Percentiles rank a stretch among this genome's conserved stretches.
phyloP scores from a whole-genome alignment of 2,113 vertebrate species.

The Ammodytes dubius region DNA sequence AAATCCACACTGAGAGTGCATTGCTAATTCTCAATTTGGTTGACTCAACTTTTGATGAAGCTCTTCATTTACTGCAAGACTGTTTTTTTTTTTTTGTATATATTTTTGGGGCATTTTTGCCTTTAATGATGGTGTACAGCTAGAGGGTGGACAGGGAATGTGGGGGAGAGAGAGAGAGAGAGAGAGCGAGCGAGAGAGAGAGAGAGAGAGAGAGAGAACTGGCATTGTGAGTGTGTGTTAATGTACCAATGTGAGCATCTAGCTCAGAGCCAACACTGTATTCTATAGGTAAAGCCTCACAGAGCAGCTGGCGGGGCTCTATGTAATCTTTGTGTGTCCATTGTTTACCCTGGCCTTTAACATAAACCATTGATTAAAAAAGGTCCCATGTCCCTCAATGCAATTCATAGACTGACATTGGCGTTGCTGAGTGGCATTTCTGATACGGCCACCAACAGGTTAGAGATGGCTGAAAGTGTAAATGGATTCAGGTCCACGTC shows the following conservation, averaged over 20 bases:
- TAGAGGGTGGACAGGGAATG: too few relatives aligned
- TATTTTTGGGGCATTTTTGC: not conserved
- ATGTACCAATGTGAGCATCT: not conserved
- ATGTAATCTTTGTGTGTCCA: not conserved
- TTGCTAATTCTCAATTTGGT: not conserved
- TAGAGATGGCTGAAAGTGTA: constrained; percentile 15
- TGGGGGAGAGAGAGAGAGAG: too few relatives aligned
- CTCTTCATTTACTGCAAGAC: not conserved
- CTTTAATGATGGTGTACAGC: not conserved
- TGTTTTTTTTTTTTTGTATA: too few relatives aligned
- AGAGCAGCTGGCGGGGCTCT: not conserved
- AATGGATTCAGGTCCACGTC: constrained; percentile 3
- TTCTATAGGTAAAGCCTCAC: not conserved
- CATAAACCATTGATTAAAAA: not conserved
- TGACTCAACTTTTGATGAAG: not conserved
- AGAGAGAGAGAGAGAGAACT: too few relatives aligned
- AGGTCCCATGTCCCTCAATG: not conserved
- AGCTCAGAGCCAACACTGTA: not conserved
- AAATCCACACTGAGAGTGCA: not conserved
- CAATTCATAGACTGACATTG: not conserved
- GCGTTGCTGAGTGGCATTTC: not conserved
- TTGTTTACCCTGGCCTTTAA: not conserved
- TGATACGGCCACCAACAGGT: constrained; percentile 1
- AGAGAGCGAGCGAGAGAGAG: too few relatives aligned
- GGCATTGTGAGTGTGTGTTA: not conserved